A percentile compares a stretch with the other conserved stretches of the same genome.
These are phyloP conservation scores for Drosophila asahinai DNA, from an alignment of 1,140 invertebrate genomes.

Conservation along the genomic window DNA sequence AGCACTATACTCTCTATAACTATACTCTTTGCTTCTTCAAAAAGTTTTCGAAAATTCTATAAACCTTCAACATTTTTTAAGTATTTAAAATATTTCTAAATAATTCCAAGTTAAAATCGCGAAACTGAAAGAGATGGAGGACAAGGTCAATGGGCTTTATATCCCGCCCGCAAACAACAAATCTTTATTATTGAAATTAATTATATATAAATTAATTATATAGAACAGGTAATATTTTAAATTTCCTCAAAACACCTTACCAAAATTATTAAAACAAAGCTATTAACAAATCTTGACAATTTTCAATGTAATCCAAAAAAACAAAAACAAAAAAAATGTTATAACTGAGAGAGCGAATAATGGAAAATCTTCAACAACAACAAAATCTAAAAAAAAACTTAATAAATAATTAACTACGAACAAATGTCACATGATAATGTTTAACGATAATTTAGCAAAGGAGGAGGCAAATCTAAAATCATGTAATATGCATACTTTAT, in stretches of 20 bases:
- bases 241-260: slow-evolving; percentile 29
- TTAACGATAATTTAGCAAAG: slow-evolving; percentile 55
- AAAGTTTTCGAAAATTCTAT: not conserved
- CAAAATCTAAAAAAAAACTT: slow-evolving; percentile 2
- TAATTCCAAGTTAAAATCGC: no score
- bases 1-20: not conserved
- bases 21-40: no score
- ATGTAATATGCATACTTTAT: slow-evolving; percentile 61
- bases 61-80: no score
- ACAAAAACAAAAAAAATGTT: slow-evolving; percentile 6
- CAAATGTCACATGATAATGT: slow-evolving; percentile 36
- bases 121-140: slow-evolving; percentile 17
- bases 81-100: not conserved
- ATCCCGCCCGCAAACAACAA: slow-evolving; percentile 12
- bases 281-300: slow-evolving; percentile 39
- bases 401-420: slow-evolving; percentile 28
- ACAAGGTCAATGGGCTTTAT: slow-evolving; percentile 9
- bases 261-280: slow-evolving; percentile 23
- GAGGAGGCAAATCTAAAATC: slow-evolving; percentile 46
- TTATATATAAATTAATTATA: slow-evolving; percentile 30
- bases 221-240: slow-evolving; percentile 42
- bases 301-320: slow-evolving; percentile 38
- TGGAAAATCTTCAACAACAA: slow-evolving; percentile 22
- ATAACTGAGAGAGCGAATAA: not conserved
- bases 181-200: slow-evolving; percentile 20